A percentile compares a stretch with the other conserved stretches of the same genome.
phyloP scores from a whole-genome alignment of 2,888 invertebrate genomes.

The Acheta domesticus region DNA sequence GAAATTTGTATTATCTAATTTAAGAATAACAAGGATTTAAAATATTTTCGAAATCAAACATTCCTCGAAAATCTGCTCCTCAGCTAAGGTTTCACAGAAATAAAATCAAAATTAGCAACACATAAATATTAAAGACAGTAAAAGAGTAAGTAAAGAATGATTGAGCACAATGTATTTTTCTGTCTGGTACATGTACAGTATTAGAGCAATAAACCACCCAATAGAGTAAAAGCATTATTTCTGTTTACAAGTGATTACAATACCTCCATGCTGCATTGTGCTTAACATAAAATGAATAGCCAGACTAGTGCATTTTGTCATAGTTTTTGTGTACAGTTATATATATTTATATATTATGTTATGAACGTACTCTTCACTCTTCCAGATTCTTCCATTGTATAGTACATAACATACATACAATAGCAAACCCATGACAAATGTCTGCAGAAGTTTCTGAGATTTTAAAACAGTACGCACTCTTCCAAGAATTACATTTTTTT shows the following conservation, averaged over 20 bases:
- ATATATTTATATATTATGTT: neutral
- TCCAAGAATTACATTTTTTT: neutral
- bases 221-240: neutral
- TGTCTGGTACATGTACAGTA: neutral
- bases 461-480: neutral
- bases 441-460: neutral
- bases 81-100: neutral
- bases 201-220: neutral
- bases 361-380: neutral
- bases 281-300: neutral
- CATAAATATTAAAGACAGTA: neutral
- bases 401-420: slow-evolving; percentile 5
- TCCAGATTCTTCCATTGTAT: neutral
- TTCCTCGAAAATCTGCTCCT: neutral
- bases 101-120: too few relatives aligned
- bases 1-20: neutral
- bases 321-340: neutral
- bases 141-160: neutral
- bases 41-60: neutral
- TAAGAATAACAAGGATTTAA: neutral
- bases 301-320: neutral
- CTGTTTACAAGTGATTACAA: neutral
- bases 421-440: neutral
- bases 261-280: neutral
- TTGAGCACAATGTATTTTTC: neutral